Evolutionary conservation across 2,888 invertebrate species (phyloP).

Genomic region (Leptinotarsa peninsularis): DNA sequence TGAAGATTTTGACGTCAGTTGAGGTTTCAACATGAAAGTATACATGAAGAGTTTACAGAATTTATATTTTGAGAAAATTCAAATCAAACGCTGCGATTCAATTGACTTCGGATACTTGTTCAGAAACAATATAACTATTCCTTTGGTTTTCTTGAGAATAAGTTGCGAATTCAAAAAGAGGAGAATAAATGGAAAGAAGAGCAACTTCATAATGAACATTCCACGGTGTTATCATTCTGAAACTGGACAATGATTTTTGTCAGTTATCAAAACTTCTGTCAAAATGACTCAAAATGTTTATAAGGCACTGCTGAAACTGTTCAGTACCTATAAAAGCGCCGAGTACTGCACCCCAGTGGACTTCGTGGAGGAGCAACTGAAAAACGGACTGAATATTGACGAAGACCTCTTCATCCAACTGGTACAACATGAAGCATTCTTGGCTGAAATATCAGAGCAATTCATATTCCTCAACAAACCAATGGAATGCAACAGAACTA

Average conservation of each 20-base stretch:
- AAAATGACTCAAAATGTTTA: constrained; percentile 45
- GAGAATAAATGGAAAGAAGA: too few species aligned
- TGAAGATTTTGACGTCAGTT: too few species aligned
- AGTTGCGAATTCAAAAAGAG: too few species aligned
- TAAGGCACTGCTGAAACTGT: constrained; percentile 48
- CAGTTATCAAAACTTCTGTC: constrained; percentile 17
- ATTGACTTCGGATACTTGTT: too few species aligned
- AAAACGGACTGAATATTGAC: constrained; percentile 29
- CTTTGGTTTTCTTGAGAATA: too few species aligned
- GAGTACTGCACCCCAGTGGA: constrained; percentile 49
- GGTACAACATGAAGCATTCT: constrained; percentile 52
- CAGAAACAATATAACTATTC: too few species aligned
- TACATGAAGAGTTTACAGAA: too few species aligned
- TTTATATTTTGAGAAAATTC: too few species aligned
- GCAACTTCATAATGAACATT: too few species aligned
- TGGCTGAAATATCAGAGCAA: constrained; percentile 48
- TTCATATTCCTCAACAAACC: constrained; percentile 46
- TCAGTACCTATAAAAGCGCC: constrained; percentile 45
- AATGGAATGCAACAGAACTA: constrained; percentile 47
- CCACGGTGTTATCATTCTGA: too few species aligned
- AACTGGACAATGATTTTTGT: background rate
- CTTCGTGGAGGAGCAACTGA: constrained; percentile 48
- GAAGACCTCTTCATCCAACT: constrained; percentile 50
- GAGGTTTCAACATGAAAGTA: too few species aligned
- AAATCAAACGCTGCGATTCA: too few species aligned